Evolutionary conservation across 2,888 invertebrate genomes (phyloP).

Genomic region (Dicyrtoma fusca): DNA sequence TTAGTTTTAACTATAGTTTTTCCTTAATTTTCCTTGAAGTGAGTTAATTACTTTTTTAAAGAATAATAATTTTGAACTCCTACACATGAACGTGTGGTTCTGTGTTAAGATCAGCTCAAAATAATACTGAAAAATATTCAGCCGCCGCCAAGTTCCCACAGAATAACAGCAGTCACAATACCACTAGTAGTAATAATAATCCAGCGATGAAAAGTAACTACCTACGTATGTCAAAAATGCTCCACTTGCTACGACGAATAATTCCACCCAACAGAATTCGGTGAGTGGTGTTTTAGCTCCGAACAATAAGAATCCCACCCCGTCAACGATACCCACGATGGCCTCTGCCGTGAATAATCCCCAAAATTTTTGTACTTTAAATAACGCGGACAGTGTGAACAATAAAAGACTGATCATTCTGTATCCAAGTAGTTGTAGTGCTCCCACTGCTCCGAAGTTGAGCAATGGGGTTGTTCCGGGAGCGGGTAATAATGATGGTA

Average conservation of each 20-base stretch:
- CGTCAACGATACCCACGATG: background rate
- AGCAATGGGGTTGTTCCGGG: slow-evolving; percentile 30
- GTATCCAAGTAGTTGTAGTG: slow-evolving; percentile 41
- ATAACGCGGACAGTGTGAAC: too few species aligned
- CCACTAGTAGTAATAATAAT: too few species aligned
- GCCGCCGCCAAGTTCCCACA: background rate
- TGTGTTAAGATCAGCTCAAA: slow-evolving; percentile 40
- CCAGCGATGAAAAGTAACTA: too few species aligned
- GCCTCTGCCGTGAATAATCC: slow-evolving; percentile 2
- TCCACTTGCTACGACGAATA: slow-evolving; percentile 7
- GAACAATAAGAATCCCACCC: too few species aligned
- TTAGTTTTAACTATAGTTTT: too few species aligned
- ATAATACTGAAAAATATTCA: too few species aligned
- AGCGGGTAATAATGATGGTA: too few species aligned
- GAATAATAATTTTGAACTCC: too few species aligned
- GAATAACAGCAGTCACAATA: background rate
- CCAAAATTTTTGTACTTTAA: too few species aligned
- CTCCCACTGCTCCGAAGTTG: slow-evolving; percentile 25
- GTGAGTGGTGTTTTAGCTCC: too few species aligned
- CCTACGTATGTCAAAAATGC: slow-evolving; percentile 17
- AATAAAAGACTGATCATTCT: slow-evolving; percentile 37
- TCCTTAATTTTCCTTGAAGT: slow-evolving; percentile 20
- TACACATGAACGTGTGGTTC: too few species aligned
- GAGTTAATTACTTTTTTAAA: too few species aligned
- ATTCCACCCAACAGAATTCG: slow-evolving; percentile 2